phyloP scores from a whole-genome alignment of 2,113 vertebrate genomes.

The Callaeas wilsoni region DNA sequence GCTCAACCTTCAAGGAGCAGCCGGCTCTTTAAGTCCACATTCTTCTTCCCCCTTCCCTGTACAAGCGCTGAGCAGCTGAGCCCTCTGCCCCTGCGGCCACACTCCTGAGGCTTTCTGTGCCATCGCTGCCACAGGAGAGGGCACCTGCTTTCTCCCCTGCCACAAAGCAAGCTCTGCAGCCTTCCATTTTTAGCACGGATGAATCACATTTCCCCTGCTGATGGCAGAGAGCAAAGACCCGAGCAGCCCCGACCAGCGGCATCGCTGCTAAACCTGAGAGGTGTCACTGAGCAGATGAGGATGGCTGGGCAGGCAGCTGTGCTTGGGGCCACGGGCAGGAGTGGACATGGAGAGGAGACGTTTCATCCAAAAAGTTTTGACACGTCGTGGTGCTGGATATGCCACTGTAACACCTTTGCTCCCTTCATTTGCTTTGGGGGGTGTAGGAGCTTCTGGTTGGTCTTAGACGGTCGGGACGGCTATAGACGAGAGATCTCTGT shows the following conservation, averaged over 20 bases:
- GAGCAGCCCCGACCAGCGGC: background rate
- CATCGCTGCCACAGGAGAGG: accelerated
- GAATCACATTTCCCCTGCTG: background rate
- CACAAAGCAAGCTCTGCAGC: background rate
- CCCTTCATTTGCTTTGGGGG: background rate
- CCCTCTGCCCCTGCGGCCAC: accelerated
- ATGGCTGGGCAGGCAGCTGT: accelerated
- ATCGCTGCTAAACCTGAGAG: background rate
- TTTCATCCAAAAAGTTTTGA: background rate
- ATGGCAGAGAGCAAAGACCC: background rate
- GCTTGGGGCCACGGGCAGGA: background rate
- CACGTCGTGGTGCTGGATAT: background rate
- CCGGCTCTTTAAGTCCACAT: background rate
- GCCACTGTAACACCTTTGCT: background rate
- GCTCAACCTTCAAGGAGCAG: background rate
- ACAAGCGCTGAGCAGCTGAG: background rate
- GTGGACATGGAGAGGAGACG: background rate
- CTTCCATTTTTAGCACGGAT: background rate
- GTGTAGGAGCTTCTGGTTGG: too few relatives aligned
- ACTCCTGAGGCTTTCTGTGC: background rate
- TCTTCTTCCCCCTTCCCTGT: background rate
- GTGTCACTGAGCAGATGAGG: background rate
- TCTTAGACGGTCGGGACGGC: too few relatives aligned
- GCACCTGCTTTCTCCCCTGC: background rate
- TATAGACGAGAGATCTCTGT: too few relatives aligned